A percentile compares a stretch with the other conserved stretches of the same genome.
Conservation (phyloP, 2,888 invertebrate genomes). For the Diarsia mendica region DNA sequence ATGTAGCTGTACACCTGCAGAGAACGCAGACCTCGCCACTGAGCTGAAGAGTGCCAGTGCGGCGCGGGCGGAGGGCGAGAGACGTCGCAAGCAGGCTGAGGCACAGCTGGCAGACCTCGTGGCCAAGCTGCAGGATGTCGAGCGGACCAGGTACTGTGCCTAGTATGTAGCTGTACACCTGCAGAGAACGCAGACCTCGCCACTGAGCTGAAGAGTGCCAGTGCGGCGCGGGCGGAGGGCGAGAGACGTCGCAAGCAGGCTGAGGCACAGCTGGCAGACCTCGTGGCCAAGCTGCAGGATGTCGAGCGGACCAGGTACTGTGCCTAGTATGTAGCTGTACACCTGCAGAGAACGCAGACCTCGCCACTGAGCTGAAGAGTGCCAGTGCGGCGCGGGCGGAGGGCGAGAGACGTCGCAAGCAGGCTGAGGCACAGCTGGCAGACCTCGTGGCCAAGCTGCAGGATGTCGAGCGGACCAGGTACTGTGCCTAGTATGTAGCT, state of each 20-base stretch:
- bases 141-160: constrained; percentile 81
- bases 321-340: not conserved
- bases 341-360: constrained; percentile 97
- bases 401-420: constrained; percentile 98
- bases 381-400: constrained; percentile 97
- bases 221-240: constrained; percentile 96
- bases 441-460: constrained; percentile 91
- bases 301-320: constrained; percentile 85
- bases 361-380: constrained; percentile 97
- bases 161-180: not conserved
- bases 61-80: constrained; percentile 97
- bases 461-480: constrained; percentile 88
- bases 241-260: constrained; percentile 98
- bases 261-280: constrained; percentile 96
- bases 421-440: constrained; percentile 96
- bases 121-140: constrained; percentile 87
- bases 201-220: constrained; percentile 96
- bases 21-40: constrained; percentile 98
- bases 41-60: constrained; percentile 97
- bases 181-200: constrained; percentile 98
- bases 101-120: constrained; percentile 94
- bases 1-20: constrained; percentile 89
- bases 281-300: constrained; percentile 88
- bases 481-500: not conserved
- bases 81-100: constrained; percentile 98